These are phyloP conservation scores for Semnopithecus entellus DNA, from an alignment of 2,113 vertebrate genomes.

Conservation along the genomic window DNA sequence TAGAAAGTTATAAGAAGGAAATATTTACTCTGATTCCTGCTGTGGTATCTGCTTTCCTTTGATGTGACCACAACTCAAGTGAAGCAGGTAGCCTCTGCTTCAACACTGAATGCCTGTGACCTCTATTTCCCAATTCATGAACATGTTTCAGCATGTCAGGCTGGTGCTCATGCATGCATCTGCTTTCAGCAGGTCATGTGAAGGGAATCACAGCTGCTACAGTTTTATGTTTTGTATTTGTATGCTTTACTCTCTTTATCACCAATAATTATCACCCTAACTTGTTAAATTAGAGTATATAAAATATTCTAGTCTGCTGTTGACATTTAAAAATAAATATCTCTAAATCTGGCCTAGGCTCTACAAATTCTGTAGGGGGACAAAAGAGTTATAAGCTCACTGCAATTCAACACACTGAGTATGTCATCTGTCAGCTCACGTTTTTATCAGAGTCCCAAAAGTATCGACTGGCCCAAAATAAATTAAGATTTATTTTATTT, in stretches of 20 bases:
- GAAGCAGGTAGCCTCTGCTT: not conserved
- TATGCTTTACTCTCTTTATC: not conserved
- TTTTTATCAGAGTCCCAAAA: not conserved
- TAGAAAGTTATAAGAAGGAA: not conserved
- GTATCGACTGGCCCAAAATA: not conserved
- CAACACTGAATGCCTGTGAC: not conserved
- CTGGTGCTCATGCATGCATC: rapidly evolving
- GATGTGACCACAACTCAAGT: too few species aligned
- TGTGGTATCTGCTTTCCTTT: not conserved
- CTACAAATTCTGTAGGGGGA: not conserved
- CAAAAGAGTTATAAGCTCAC: not conserved
- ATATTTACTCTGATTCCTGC: not conserved
- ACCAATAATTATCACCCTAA: not conserved
- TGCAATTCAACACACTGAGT: not conserved
- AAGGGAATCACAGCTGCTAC: not conserved
- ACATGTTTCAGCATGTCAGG: rapidly evolving
- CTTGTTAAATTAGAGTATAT: not conserved
- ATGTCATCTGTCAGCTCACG: not conserved
- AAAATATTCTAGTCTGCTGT: too few species aligned
- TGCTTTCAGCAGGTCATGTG: rapidly evolving
- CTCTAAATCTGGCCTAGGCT: not conserved
- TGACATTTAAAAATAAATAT: not conserved
- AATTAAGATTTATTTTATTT: too few species aligned
- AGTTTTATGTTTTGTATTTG: not conserved
- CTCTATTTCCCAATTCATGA: not conserved